Percentiles rank a stretch among this genome's conserved stretches.
Conservation (phyloP, 2,888 invertebrate genomes). For the Hyppa rectilinea region DNA sequence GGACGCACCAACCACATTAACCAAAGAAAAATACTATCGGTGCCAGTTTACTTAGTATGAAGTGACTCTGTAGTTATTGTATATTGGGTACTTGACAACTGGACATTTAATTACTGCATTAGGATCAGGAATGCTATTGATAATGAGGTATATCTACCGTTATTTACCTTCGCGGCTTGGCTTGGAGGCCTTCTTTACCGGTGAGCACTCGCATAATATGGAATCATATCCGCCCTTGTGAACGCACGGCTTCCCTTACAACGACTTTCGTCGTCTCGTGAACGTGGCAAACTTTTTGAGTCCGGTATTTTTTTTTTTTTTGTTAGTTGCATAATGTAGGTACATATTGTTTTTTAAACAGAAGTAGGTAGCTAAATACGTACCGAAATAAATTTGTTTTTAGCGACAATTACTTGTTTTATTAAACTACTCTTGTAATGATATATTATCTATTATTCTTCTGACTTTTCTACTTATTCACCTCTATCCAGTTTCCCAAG, state of each 20-base stretch:
- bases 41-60: slow-evolving; percentile 7
- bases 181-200: not conserved
- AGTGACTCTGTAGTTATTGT: not conserved
- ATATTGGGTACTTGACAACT: not conserved
- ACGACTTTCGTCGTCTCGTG: not conserved
- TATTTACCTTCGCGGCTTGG: not conserved
- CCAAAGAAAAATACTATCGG: slow-evolving; percentile 35
- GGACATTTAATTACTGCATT: not conserved
- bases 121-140: not conserved
- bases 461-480: too few species aligned
- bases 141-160: not conserved
- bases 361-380: too few species aligned
- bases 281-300: not conserved
- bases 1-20: not conserved
- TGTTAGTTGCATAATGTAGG: not conserved
- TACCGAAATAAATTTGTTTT: not conserved
- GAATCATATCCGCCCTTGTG: not conserved
- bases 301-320: too few species aligned
- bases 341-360: too few species aligned
- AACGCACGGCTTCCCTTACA: not conserved
- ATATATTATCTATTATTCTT: too few species aligned
- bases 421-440: not conserved
- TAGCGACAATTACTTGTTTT: not conserved
- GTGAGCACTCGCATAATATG: too few species aligned
- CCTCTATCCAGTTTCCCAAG: too few species aligned